Evolutionary conservation across 2,888 invertebrate genomes (phyloP), one percentile per base, ranked within the genome.

Genomic region (Achlya flavicornis): DNA sequence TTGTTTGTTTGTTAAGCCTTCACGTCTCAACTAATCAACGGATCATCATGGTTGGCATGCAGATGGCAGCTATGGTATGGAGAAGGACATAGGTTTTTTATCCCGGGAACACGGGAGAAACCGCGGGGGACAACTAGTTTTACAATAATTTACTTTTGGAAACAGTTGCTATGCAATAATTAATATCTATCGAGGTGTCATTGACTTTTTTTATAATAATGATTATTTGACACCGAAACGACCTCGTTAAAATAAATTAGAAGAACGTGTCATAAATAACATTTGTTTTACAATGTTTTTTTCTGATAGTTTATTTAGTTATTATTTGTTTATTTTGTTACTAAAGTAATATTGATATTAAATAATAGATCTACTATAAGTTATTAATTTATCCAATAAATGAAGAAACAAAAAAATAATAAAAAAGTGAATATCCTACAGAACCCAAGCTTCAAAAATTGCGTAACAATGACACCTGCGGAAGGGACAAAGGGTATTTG

Each of bases 401-500:
- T 4, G 7, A 3, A 3, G 14, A n/a, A 1, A 46, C 10, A 5
- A 10, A 53, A 53, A n/a, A 53, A 53, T 1, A 53, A 16, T 10
- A 46, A n/a, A n/a, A 46, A 41, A 41, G 4, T 2, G 41, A 3
- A 41, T n/a, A 3, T 53, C 10, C 53, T 53, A 53, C 53, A 10
- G 53, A 53, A 53, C 53, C 53, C 19, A 53, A 53, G 0, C 19
- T 14, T 14, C 19, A 0, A 46, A n/a, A 5, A 53, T 19, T 19
- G 10, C 3, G 10, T 10, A 53, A 10, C 16, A 10, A n/a, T 14
- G 10, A 46, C 53, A 53, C 48, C 48, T 19, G 53, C 53, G 16
- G 16, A 53, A 61, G 41, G 61, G 68, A 66, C 70, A 71, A 63
- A 66, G 69, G 71, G 67, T 66, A 69, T 68, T 69, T 67, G 70